These are phyloP conservation scores for Eulemur rufifrons DNA, from an alignment of 2,113 vertebrate genomes.

Conservation along the genomic window DNA sequence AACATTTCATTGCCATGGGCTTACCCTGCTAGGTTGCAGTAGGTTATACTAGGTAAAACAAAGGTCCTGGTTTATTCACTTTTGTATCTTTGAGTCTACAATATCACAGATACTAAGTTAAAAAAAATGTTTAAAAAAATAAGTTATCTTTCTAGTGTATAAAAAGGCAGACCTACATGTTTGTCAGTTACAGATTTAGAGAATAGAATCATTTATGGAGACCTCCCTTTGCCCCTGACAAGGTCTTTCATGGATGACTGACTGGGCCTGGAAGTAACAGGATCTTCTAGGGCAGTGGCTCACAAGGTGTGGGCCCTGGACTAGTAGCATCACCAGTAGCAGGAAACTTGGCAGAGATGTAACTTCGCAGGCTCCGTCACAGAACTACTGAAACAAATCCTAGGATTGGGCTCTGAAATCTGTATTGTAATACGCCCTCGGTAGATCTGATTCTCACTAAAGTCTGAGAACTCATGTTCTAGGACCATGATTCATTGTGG, in stretches of 20 bases:
- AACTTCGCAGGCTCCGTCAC: neutral
- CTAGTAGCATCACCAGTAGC: no score
- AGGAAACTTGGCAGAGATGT: neutral
- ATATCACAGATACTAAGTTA: neutral
- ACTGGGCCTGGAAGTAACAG: neutral
- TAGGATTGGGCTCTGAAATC: neutral
- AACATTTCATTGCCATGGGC: neutral
- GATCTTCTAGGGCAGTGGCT: neutral
- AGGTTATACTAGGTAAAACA: neutral
- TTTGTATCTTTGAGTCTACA: neutral
- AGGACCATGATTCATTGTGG: neutral
- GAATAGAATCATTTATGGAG: neutral
- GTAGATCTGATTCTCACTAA: neutral
- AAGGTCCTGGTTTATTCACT: neutral
- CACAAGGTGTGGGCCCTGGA: neutral
- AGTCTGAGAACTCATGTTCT: neutral
- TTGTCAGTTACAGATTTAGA: neutral
- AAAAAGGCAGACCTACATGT: neutral
- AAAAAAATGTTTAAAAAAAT: neutral
- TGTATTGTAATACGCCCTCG: neutral
- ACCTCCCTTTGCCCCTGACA: neutral
- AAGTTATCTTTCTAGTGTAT: neutral
- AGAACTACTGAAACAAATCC: neutral
- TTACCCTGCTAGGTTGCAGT: neutral
- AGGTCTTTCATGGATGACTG: neutral